A percentile compares a stretch with the other conserved stretches of the same genome.
Evolutionary conservation across 2,113 vertebrate genomes (phyloP).

Genomic region (Gymnobelideus leadbeateri): DNA sequence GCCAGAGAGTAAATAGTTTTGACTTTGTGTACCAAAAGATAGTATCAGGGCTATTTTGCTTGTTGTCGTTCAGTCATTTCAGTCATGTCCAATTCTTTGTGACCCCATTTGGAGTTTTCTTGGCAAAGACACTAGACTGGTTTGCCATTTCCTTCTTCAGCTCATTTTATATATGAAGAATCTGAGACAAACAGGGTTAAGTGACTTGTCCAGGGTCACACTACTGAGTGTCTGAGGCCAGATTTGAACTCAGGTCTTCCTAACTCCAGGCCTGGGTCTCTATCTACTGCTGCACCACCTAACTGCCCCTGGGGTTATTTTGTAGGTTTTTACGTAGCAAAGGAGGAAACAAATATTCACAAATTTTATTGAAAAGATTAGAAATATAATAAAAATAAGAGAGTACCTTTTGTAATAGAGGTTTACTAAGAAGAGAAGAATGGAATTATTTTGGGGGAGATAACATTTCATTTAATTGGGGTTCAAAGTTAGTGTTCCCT

Average conservation of each 20-base stretch:
- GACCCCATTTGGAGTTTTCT: background rate
- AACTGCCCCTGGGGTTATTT: background rate
- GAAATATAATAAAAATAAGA: background rate
- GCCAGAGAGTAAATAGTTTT: background rate
- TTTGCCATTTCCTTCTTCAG: background rate
- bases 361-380: background rate
- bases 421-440: background rate
- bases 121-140: background rate
- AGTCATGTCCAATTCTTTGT: background rate
- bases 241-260: background rate
- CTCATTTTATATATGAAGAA: background rate
- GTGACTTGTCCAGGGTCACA: background rate
- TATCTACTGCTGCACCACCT: background rate
- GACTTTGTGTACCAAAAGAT: background rate
- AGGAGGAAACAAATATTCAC: background rate
- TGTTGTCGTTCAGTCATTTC: background rate
- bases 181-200: background rate
- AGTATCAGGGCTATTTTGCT: background rate
- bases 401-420: background rate
- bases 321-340: background rate
- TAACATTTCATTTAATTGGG: background rate
- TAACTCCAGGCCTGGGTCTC: background rate
- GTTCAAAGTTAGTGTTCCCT: background rate
- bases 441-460: background rate
- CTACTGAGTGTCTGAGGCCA: background rate